phyloP scores from a whole-genome alignment of 2,888 invertebrate genomes.

The Anthrax anthrax region DNA sequence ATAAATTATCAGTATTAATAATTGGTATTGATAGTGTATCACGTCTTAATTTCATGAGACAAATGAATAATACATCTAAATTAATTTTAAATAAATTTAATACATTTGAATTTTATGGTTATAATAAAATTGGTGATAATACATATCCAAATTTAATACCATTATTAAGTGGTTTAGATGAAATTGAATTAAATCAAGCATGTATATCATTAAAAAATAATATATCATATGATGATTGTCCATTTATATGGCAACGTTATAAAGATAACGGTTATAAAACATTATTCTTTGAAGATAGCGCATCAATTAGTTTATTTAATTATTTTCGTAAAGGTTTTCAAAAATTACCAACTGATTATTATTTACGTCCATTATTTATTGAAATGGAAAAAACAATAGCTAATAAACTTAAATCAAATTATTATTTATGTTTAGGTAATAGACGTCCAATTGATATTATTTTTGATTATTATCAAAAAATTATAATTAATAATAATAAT shows the following conservation, averaged over 20 bases:
- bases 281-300: slow-evolving; percentile 70
- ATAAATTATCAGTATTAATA: slow-evolving; percentile 51
- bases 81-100: slow-evolving; percentile 43
- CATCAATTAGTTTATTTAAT: slow-evolving; percentile 65
- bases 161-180: slow-evolving; percentile 56
- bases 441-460: slow-evolving; percentile 55
- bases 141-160: slow-evolving; percentile 84
- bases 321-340: slow-evolving; percentile 63
- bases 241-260: slow-evolving; percentile 73
- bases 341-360: slow-evolving; percentile 73
- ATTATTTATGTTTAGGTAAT: slow-evolving; percentile 54
- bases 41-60: slow-evolving; percentile 67
- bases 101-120: slow-evolving; percentile 69
- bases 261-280: slow-evolving; percentile 59
- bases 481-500: not conserved
- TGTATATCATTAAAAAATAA: slow-evolving; percentile 45
- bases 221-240: slow-evolving; percentile 59
- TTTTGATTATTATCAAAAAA: slow-evolving; percentile 46
- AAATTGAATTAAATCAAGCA: slow-evolving; percentile 44
- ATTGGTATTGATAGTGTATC: slow-evolving; percentile 79
- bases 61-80: slow-evolving; percentile 57
- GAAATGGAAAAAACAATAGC: slow-evolving; percentile 54
- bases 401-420: slow-evolving; percentile 44
- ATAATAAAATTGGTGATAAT: slow-evolving; percentile 89
- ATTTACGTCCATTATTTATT: slow-evolving; percentile 57